Evolutionary conservation across 1,140 invertebrate species (phyloP), one percentile per base, ranked within the genome.

Genomic region (Palaemon carinicauda): DNA sequence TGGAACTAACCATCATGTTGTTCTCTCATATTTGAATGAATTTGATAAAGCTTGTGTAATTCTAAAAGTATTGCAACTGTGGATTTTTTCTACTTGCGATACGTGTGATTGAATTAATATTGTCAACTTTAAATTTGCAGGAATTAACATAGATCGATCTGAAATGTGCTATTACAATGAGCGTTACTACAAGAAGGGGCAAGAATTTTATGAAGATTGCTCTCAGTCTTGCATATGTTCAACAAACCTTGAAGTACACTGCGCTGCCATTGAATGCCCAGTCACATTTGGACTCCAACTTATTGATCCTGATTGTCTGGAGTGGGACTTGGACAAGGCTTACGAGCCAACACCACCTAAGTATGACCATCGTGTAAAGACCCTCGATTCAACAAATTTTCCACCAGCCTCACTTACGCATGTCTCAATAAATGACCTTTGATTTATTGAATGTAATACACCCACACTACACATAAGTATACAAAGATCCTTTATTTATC

Each of bases 241-340:
- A n/a, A 91, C 93, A 9, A 92, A 93, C 31, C 93, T 93, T 51
- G 81, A 89, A 73, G 93, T 95, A 0, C 94, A 95, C 80, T 98
- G 97, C 90, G 93, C 94, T 5, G 94, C 95, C 41, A 93, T 97
- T 15, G 94, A 96, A 82, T 97, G 96, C 90, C 96, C 96, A 0
- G 94, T 94, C 0, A 95, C 95, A 88, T 96, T 96, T 88, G 96
- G 95, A 1, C 91, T 97, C 17, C 96, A 97, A 89, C 93, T 96
- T 1, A 90, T 96, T n/a, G 95, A 96, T 90, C 94, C 95, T 0
- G 93, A 95, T 69, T 98, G 97, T 91, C 91, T 97, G 0, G 93
- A 95, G 87, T 98, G 97, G 97, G 96, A 96, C 89, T 94, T 94
- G 0, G 94, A 94, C 19, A 95, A 96, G 0, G 92, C 95, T 90